These are phyloP conservation scores for Galendromus occidentalis DNA, from an alignment of 1,140 invertebrate species.

Conservation along the genomic window DNA sequence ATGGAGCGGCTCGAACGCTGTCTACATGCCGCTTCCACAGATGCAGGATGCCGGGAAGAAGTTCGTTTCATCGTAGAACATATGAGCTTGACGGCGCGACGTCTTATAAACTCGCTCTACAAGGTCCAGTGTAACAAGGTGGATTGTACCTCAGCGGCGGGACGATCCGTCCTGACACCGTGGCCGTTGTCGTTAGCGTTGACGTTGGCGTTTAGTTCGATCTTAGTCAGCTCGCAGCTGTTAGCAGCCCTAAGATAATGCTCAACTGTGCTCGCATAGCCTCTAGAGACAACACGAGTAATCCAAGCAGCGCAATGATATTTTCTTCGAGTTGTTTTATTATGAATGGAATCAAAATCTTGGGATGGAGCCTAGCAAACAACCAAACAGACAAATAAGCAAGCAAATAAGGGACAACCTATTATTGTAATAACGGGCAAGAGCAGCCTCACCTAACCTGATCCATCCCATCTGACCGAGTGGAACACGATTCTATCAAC, in stretches of 20 bases:
- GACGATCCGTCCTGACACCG: conserved; percentile 1
- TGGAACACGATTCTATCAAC: no score
- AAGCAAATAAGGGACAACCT: no score
- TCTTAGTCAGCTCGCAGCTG: neutral
- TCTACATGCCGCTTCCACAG: conserved; percentile 8
- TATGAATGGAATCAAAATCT: no score
- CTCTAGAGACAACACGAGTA: no score
- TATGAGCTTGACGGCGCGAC: neutral
- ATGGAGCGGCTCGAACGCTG: conserved; percentile 11
- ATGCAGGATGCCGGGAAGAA: conserved; percentile 8
- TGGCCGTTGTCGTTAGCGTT: conserved; percentile 7
- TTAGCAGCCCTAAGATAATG: conserved; percentile 7
- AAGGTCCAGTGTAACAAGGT: conserved; percentile 8
- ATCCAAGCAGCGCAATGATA: no score
- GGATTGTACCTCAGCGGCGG: neutral
- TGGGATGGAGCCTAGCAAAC: no score
- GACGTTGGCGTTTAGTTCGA: conserved; percentile 1
- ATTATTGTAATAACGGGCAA: no score
- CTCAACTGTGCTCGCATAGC: neutral
- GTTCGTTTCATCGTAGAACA: conserved; percentile 9
- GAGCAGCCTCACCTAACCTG: no score
- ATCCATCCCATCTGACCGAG: no score
- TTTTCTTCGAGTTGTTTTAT: no score
- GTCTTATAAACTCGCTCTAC: conserved; percentile 1
- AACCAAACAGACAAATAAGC: no score